These are phyloP conservation scores for Antennarius maculatus DNA, from an alignment of 2,797 vertebrate genomes.

Conservation along the genomic window DNA sequence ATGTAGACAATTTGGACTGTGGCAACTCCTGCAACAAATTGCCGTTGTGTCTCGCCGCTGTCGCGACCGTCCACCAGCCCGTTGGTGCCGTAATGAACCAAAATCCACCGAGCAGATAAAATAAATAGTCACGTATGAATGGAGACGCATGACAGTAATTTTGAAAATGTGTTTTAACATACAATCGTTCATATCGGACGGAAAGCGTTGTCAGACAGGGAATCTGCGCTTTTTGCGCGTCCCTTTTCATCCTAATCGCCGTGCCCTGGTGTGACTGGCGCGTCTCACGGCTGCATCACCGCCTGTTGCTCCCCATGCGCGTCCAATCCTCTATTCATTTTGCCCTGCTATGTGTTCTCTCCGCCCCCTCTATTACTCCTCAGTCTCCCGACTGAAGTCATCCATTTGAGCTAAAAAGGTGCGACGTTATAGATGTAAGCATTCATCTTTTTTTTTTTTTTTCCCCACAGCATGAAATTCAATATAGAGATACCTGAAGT, in stretches of 20 bases:
- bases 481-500: slow-evolving; percentile 13
- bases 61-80: slow-evolving; percentile 40
- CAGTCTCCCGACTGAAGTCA: slow-evolving; percentile 62
- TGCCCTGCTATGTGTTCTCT: slow-evolving; percentile 57
- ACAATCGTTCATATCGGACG: slow-evolving; percentile 5
- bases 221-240: slow-evolving; percentile 34
- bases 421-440: slow-evolving; percentile 32
- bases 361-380: slow-evolving; percentile 45
- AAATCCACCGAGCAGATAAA: slow-evolving; percentile 33
- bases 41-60: slow-evolving; percentile 63
- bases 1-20: slow-evolving; percentile 58
- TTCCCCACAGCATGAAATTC: not conserved
- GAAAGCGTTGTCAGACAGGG: slow-evolving; percentile 22
- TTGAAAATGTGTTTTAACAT: slow-evolving; percentile 21
- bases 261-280: slow-evolving; percentile 69
- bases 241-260: slow-evolving; percentile 29
- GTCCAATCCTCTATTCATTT: slow-evolving; percentile 63
- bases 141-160: slow-evolving; percentile 23
- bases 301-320: slow-evolving; percentile 72
- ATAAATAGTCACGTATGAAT: slow-evolving; percentile 38
- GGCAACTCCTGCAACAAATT: slow-evolving; percentile 64
- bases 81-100: slow-evolving; percentile 34
- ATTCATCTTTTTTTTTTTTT: not conserved
- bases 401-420: slow-evolving; percentile 66
- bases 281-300: slow-evolving; percentile 61